These are phyloP conservation scores for Thera obeliscata DNA, from an alignment of 2,888 invertebrate species.

Conservation along the genomic window DNA sequence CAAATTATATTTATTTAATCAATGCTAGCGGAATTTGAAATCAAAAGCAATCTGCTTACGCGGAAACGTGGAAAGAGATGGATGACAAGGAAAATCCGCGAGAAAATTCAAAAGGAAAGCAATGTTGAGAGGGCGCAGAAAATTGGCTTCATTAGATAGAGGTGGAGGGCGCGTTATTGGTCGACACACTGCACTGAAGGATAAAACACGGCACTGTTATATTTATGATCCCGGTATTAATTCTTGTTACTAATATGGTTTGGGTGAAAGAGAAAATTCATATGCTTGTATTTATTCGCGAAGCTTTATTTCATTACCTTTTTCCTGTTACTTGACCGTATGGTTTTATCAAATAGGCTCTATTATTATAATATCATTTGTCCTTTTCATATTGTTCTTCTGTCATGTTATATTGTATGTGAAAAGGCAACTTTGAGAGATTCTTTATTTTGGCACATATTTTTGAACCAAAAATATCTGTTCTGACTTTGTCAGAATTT, in stretches of 20 bases:
- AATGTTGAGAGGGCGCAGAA: conserved; percentile 74
- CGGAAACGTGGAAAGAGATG: conserved; percentile 77
- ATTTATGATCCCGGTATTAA: conserved; percentile 23
- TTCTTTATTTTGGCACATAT: no score
- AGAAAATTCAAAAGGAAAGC: conserved; percentile 80
- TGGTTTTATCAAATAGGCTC: not conserved
- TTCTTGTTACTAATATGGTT: conserved; percentile 18
- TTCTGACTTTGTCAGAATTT: no score
- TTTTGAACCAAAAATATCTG: no score
- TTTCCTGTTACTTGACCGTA: not conserved
- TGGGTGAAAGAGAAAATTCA: conserved; percentile 6
- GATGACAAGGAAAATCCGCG: conserved; percentile 80
- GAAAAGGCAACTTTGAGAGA: no score
- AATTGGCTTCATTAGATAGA: conserved; percentile 83
- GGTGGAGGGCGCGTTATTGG: conserved; percentile 58
- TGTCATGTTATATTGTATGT: not conserved
- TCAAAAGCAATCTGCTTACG: conserved; percentile 80
- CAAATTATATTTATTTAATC: conserved; percentile 69
- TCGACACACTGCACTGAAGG: conserved; percentile 55
- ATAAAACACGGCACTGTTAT: conserved; percentile 27
- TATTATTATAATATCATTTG: not conserved
- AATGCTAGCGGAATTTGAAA: conserved; percentile 75
- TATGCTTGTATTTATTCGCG: conserved; percentile 3
- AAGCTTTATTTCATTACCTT: not conserved
- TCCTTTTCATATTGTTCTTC: not conserved